Base-by-base conservation (phyloP, 2,113 vertebrate genomes). In the Phocoena phocoena region DNA sequence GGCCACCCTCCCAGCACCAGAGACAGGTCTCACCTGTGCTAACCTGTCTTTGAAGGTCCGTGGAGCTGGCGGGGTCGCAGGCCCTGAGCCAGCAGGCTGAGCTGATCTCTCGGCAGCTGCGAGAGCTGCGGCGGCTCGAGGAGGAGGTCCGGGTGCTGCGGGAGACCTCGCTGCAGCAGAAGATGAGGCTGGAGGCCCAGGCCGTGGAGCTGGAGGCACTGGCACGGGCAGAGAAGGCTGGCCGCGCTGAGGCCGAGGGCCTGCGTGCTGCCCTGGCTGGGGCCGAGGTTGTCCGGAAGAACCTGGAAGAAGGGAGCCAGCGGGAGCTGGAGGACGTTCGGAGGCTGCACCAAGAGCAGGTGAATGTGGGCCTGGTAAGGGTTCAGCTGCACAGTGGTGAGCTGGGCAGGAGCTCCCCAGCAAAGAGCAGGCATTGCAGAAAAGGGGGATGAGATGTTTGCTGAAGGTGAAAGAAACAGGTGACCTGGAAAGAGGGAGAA, bases 21-120 rank as follows among this genome's bases (percentile, higher is more conserved):
- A 73, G 71, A 62, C 23, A 23, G 7, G 3, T 53, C 65, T 96
- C 31, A 81, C 44, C 23, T 60, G 7, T 63, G n/a, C 63, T 65
- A 73, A 53, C 76, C 82, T 97, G 25, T 85, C 74, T 93, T 88
- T 65, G 15, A 84, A 98, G 98, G 98, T 96, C 90, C 6, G 5
- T 93, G 95, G 97, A 97, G 47, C 65, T 95, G 31, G 86, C 73
- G 18, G 91, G 85, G 8, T 91, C 97, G 0, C 89, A 96, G 26
- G 97, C 96, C 73, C 90, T 98, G 93, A 97, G 96, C 80, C 97
- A 98, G 80, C 98, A 98, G 95, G 96, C 97, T 0, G 96, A 98
- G 91, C 67, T 98, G 73, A 98, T 98, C 77, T 98, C 97, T 41
- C 70, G 95, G 83, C 98, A 98, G 87, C 92, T 98, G 26, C 97